Evolutionary conservation across 2,888 invertebrate genomes (phyloP).

Genomic region (Zonitis immaculata): DNA sequence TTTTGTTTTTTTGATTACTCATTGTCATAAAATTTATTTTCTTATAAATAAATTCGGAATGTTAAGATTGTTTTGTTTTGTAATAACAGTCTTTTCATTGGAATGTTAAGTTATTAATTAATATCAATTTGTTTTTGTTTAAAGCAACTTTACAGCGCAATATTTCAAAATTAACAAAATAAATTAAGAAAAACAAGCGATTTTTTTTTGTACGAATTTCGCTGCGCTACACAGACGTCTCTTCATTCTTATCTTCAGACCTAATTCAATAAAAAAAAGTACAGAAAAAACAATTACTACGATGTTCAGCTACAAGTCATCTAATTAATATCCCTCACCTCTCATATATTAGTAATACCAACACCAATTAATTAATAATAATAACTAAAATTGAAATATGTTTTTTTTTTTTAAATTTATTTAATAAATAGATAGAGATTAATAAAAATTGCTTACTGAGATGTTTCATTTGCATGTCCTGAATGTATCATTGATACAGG

Average conservation of each 20-base stretch:
- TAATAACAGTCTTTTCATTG: conserved; percentile 17
- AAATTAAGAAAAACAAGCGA: conserved; percentile 20
- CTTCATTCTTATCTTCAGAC: conserved; percentile 43
- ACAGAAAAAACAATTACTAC: too few relatives aligned
- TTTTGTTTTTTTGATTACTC: conserved; percentile 5
- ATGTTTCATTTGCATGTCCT: conserved; percentile 38
- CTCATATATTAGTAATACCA: conserved; percentile 47
- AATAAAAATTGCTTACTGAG: conserved; percentile 39
- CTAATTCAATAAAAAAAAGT: too few relatives aligned
- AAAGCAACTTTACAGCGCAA: neutral
- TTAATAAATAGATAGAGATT: too few relatives aligned
- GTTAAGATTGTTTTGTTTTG: conserved; percentile 20
- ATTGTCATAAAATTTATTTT: conserved; percentile 8
- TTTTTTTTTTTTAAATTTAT: too few relatives aligned
- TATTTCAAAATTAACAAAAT: neutral
- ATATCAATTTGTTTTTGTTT: too few relatives aligned
- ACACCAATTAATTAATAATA: conserved; percentile 41
- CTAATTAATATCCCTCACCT: conserved; percentile 21
- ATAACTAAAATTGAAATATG: conserved; percentile 9
- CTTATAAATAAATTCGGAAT: conserved; percentile 28
- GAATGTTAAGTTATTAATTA: conserved; percentile 8
- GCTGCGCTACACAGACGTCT: conserved; percentile 40
- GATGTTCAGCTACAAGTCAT: too few relatives aligned
- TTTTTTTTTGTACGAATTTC: conserved; percentile 25
- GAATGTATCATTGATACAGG: conserved; percentile 45